phyloP scores from a whole-genome alignment of 2,888 invertebrate species.

The Drosophila kambysellisi region DNA sequence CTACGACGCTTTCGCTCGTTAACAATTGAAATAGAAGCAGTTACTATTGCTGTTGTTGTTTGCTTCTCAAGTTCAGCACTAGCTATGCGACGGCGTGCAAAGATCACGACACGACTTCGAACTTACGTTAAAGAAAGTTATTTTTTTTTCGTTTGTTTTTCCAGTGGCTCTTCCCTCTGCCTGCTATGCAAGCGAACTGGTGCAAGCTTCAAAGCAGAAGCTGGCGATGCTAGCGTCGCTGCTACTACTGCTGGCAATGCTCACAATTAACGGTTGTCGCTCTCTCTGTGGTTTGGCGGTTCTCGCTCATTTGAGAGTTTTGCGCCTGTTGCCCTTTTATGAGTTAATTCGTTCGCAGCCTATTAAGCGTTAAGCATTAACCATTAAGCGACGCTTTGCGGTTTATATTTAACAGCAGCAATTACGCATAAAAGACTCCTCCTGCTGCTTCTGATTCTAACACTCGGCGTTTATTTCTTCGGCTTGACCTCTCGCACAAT shows the following conservation, averaged over 20 bases:
- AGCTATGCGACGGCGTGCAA: constrained; percentile 58
- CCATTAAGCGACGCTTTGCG: constrained; percentile 49
- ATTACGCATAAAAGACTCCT: constrained; percentile 40
- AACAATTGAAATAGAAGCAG: constrained; percentile 81
- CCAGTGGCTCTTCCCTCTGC: constrained; percentile 39
- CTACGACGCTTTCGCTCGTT: constrained; percentile 84
- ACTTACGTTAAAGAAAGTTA: constrained; percentile 69
- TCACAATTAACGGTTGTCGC: constrained; percentile 69
- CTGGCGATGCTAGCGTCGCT: constrained; percentile 22
- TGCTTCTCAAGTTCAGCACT: constrained; percentile 65
- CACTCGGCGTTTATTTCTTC: constrained; percentile 19
- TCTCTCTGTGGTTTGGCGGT: constrained; percentile 26
- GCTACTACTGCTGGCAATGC: constrained; percentile 28
- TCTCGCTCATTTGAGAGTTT: constrained; percentile 68
- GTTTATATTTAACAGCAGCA: constrained; percentile 40
- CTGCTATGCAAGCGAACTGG: constrained; percentile 52
- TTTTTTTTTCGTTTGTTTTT: constrained; percentile 52
- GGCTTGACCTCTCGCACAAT: constrained; percentile 73
- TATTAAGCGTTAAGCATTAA: constrained; percentile 60
- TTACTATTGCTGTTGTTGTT: constrained; percentile 34
- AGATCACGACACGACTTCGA: constrained; percentile 63
- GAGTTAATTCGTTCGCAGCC: constrained; percentile 66
- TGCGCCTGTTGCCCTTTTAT: constrained; percentile 63
- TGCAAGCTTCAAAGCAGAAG: constrained; percentile 44
- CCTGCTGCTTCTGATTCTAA: constrained; percentile 27